Base-by-base conservation (phyloP, 2,888 invertebrate genomes). In the Zonitis immaculata region DNA sequence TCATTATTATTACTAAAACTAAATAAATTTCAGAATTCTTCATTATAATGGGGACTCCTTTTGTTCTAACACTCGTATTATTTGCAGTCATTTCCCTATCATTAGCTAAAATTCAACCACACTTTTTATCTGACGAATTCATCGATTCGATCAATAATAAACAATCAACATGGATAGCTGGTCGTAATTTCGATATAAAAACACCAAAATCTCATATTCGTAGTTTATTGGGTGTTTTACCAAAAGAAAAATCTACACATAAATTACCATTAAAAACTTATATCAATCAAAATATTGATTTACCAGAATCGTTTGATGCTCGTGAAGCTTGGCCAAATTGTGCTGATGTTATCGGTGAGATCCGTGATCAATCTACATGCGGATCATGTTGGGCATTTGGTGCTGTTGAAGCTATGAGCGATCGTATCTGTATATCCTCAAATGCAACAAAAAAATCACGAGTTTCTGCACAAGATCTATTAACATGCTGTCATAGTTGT, bases 301-400 rank as follows among this genome's bases (percentile, higher is more conserved):
- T 67, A 47, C 93, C 93, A 0, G 85, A 84, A 20, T 79, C 81
- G 63, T 95, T 95, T 72, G 92, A 95, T 77, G 78, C 93, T 0
- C 80, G 92, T 32, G 77, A 79, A 48, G 77, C 86, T 47, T 95
- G 93, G 93, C 83, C 90, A 0, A 70, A 88, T 64, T 95, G 94
- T 68, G 87, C 89, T 0, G 88, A 91, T 16, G 82, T 95, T 62
- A 82, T 95, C 62, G 79, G 79, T 45, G 87, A 89, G 75, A 82
- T 92, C 48, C 79, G 90, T 59, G 90, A 91, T 73, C 91, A 92
- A 73, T 89, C 89, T 2, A 84, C 87, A 9, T 95, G 94, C 73
- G 94, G 94, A 26, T 92, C 91, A 28, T 95, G 95, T 76, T 93
- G 92, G 92, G 92, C 91, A 3, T 90, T 92, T 72, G 91, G 88